phyloP scores from a whole-genome alignment of 2,113 vertebrate species.

The Pseudopodoces humilis region DNA sequence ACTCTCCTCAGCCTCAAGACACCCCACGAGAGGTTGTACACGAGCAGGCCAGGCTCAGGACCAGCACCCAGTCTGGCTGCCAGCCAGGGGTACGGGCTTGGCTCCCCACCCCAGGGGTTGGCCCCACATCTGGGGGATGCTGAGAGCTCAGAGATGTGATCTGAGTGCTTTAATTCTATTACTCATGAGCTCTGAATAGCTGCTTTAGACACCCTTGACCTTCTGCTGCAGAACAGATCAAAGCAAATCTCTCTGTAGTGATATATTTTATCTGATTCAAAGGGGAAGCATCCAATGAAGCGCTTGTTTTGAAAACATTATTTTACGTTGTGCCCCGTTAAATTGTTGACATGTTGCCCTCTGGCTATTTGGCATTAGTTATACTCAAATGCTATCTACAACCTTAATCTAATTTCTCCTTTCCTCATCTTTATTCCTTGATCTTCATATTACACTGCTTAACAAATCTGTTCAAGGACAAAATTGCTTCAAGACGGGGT shows the following conservation, averaged over 20 bases:
- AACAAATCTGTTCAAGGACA: neutral
- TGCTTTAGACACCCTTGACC: conserved; percentile 46
- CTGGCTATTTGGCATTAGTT: conserved; percentile 50
- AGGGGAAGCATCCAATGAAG: conserved; percentile 50
- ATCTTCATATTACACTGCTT: conserved; percentile 17
- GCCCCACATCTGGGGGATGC: neutral
- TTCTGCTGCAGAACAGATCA: conserved; percentile 35
- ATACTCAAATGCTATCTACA: neutral
- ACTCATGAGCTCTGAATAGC: conserved; percentile 13
- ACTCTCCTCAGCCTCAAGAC: neutral
- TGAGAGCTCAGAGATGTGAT: neutral
- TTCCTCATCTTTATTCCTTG: conserved; percentile 44
- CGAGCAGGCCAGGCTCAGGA: neutral
- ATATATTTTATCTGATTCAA: conserved; percentile 46
- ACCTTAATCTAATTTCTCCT: neutral
- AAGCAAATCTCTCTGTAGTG: conserved; percentile 17
- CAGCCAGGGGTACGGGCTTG: accelerated
- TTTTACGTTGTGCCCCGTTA: conserved; percentile 38
- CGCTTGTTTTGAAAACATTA: conserved; percentile 56
- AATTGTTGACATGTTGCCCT: conserved; percentile 57
- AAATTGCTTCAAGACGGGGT: neutral
- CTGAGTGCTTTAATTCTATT: neutral
- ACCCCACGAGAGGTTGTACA: neutral
- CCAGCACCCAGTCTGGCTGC: neutral
- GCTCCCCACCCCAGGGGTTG: neutral